Evolutionary conservation across 2,888 invertebrate species (phyloP), one percentile per base, ranked within the genome.

Genomic region (Dolichomitus sp.): DNA sequence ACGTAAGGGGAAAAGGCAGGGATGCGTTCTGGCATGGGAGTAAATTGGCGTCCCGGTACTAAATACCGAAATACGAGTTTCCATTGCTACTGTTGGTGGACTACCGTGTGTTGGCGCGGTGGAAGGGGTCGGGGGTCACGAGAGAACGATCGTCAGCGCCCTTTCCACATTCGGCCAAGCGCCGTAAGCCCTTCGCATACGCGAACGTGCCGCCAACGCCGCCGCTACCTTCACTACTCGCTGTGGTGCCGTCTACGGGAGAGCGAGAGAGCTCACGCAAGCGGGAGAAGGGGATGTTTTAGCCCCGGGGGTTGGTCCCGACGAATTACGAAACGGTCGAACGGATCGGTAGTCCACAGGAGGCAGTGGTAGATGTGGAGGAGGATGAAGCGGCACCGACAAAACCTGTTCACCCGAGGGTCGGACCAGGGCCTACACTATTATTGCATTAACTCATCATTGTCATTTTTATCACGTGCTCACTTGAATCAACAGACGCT

Each of bases 371-470:
- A 57, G 68, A 68, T 40, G n/a, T 4, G 30, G 61, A 37, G 17
- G 54, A 57, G 73, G 57, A 57, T 63, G 50, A 50, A 57, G 68
- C 81, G 73, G 84, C 65, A 17, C 23, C 65, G 40, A 45, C 65
- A 45, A 65, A 42, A 45, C 65, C 65, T 72, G 75, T 73, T 57
- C 45, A 73, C 37, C 81, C 84, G 85, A 90, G 90, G 88, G 76
- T 76, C 42, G 68, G 59, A 50, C 30, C 52, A 65, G 85, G 86
- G 88, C 89, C 87, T 90, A 93, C 93, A 93, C 90, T 89, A 92
- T 92, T 93, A 92, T 91, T 91, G 93, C 93, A 93, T 93, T 93
- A 93, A 91, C 92, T 91, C 92, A 89, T 92, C 91, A 92, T 93
- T 93, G 93, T 92, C 92, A 93, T 93, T 93, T 93, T 93, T 92